phyloP scores from a whole-genome alignment of 2,888 invertebrate species.

The Tetanocera ferruginea region DNA sequence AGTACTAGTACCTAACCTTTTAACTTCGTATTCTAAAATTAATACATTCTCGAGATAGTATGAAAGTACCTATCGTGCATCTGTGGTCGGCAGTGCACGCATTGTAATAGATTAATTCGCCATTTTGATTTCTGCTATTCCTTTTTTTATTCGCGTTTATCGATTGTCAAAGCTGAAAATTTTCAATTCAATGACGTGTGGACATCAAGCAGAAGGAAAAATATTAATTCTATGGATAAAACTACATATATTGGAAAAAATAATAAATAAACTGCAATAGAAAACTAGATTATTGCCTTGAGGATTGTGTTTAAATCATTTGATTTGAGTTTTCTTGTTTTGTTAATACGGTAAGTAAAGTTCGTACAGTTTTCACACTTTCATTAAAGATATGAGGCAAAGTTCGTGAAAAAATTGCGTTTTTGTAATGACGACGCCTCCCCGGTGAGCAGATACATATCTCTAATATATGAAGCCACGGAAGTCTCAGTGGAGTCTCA shows the following conservation, averaged over 20 bases:
- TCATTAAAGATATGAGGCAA: background rate
- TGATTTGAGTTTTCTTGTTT: constrained; percentile 60
- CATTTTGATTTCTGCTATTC: constrained; percentile 17
- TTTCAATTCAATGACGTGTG: constrained; percentile 1
- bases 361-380: constrained; percentile 51
- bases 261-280: constrained; percentile 37
- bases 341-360: constrained; percentile 62
- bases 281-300: constrained; percentile 53
- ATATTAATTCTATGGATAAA: constrained; percentile 15
- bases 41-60: background rate
- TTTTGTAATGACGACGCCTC: background rate
- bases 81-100: background rate
- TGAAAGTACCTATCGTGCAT: background rate
- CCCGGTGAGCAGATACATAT: background rate
- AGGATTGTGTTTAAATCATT: constrained; percentile 59
- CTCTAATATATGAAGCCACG: background rate
- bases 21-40: background rate
- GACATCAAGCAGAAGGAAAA: background rate
- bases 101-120: constrained; percentile 23
- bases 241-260: constrained; percentile 24
- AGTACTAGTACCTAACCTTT: no score
- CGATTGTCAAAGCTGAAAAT: constrained; percentile 41
- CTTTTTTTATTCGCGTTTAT: background rate
- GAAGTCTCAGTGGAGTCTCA: constrained; percentile 20
- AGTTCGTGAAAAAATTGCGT: no score